Conservation (phyloP, 1,140 invertebrate species). For the Bathynomus jamesi region DNA sequence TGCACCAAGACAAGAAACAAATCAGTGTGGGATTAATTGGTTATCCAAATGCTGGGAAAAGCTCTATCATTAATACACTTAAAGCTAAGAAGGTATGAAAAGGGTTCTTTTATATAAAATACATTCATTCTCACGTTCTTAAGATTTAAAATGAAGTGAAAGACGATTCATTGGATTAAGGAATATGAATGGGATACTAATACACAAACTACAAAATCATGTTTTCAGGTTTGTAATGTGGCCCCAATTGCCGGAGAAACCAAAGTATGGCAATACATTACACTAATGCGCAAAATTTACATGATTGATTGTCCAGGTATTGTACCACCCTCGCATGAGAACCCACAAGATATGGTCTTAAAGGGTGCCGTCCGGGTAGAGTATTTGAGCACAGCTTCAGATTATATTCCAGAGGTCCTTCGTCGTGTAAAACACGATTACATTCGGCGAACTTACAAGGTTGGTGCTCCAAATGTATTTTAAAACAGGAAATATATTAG, state of each 20-base stretch:
- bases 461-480: too few relatives aligned
- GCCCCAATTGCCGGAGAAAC: conserved; percentile 99
- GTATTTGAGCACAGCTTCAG: conserved; percentile 85
- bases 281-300: conserved; percentile 93
- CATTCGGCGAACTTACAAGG: conserved; percentile 82
- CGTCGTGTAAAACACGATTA: conserved; percentile 84
- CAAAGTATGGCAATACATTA: conserved; percentile 99
- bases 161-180: too few relatives aligned
- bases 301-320: conserved; percentile 98
- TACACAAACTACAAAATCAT: too few relatives aligned
- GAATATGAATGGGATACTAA: too few relatives aligned
- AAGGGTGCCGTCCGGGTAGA: conserved; percentile 87
- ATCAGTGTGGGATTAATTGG: conserved; percentile 99
- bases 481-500: too few relatives aligned
- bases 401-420: conserved; percentile 81
- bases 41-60: conserved; percentile 98
- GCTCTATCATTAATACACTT: conserved; percentile 94
- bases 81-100: conserved; percentile 32
- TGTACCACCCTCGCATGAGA: conserved; percentile 79
- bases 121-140: background rate
- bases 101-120: background rate
- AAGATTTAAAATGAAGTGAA: background rate
- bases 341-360: conserved; percentile 83
- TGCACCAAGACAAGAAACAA: conserved; percentile 93
- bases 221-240: conserved; percentile 66